Evolutionary conservation across 2,888 invertebrate genomes (phyloP), one percentile per base, ranked within the genome.

Genomic region (Hipparchia semele): DNA sequence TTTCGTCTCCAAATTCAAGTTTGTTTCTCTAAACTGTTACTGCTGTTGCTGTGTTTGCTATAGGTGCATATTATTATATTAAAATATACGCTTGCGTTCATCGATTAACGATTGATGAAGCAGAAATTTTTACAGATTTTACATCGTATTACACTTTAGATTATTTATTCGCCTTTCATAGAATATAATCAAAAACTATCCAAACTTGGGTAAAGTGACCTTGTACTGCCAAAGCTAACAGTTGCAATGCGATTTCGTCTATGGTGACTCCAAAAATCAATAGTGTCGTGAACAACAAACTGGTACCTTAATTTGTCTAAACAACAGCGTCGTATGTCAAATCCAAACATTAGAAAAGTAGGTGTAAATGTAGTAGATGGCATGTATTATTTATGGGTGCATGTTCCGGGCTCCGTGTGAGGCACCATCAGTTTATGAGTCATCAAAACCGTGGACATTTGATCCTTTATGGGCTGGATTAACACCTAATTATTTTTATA

Each of bases 341-440:
- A 86, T 84, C 86, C 87, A 85, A 87, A 86, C 79, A 85, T 84
- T 81, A 82, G 79, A 81, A 80, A 86, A 83, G 84, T 83, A 81
- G 79, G 80, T 81, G 78, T 82, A 83, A 82, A 82, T 80, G 78
- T 78, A 78, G 81, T 80, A 77, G 75, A 79, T 79, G 81, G 80
- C 80, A 78, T 80, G 78, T 80, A 74, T 80, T 81, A 83, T 84
- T 87, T 86, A 85, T 85, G 82, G 80, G 80, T 80, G 81, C 82
- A 81, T 80, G 77, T 80, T 79, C 80, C 77, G 76, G 72, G 73
- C 82, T 76, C 75, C 79, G 81, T 81, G 82, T 82, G 83, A 74
- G 84, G 82, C 76, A 72, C 75, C 81, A 79, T 79, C 80, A 73
- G 73, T 85, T 89, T 87, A 87, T 80, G 80, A 79, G 80, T 81